Base-by-base conservation (phyloP, 2,888 invertebrate species). In the Mythimna albipuncta region DNA sequence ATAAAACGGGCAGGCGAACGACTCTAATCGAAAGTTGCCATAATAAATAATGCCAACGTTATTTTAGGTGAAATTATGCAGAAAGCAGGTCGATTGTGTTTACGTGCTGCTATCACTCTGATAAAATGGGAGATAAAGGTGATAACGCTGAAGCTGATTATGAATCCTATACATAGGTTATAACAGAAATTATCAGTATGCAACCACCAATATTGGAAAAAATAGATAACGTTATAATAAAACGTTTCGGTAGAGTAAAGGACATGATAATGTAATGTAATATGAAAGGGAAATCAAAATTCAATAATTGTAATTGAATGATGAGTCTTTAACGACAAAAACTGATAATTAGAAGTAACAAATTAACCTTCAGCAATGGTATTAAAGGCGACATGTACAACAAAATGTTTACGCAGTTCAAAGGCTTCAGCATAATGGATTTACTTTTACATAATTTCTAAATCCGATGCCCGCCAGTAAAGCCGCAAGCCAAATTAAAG, bases 21-120 rank as follows among this genome's bases (percentile, higher is more conserved):
- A 64, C 75, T 70, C 38, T 26, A 81, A 75, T 50, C 78, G 85
- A 84, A 83, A 83, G 81, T 76, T 57, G 57, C 69, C 58, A 68
- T 81, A 79, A 75, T 74, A 85, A 69, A 78, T 71, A 75, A 52
- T 64, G 10, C 41, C 16, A 64, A 54, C n/a, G 68, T 70, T 73
- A 70, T 79, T 82, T 78, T 76, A 77, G 77, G 82, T 81, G 78
- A 86, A 85, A 84, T 84, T 79, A 86, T 87, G 76, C 85, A 85
- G 81, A 85, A 86, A 88, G 75, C 81, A 77, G 87, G 89, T 85
- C 88, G 81, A 85, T 75, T 69, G 61, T 85, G 79, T 85, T 83
- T 69, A 81, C 74, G 64, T 72, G 73, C 52, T 72, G 73, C 41
- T 86, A 89, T 86, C 85, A 59, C 19, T 70, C 81, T 81, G 85